Conservation (phyloP, 2,113 vertebrate species). For the Herpetotheres cachinnans region DNA sequence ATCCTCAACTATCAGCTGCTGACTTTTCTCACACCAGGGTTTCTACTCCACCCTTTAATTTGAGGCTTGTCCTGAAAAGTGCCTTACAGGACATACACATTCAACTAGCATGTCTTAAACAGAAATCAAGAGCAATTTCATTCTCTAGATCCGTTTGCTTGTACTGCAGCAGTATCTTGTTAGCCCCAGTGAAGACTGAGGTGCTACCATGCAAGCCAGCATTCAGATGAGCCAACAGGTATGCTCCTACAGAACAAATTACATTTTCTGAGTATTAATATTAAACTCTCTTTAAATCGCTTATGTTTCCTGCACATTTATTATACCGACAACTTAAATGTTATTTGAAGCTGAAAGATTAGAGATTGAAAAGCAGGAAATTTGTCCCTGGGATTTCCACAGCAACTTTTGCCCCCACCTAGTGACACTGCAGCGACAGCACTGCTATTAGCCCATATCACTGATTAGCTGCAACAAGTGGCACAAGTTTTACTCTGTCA, state of each 20-base stretch:
- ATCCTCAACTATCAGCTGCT: background rate
- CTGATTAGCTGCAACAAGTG: background rate
- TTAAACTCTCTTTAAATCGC: background rate
- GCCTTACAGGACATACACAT: background rate
- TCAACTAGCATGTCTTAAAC: background rate
- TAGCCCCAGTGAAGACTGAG: background rate
- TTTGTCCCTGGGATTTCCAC: background rate
- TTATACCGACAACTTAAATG: background rate
- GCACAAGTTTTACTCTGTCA: background rate
- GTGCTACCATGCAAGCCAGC: rapidly evolving
- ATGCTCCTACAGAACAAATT: background rate
- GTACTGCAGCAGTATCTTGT: background rate
- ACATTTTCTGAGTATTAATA: background rate
- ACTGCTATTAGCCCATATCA: too few relatives aligned
- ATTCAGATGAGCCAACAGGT: background rate
- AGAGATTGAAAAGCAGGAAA: background rate
- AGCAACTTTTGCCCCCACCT: background rate
- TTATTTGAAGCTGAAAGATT: background rate
- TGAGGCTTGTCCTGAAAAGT: background rate
- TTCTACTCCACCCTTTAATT: background rate
- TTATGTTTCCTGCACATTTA: background rate
- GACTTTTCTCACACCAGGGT: background rate
- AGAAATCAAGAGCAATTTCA: background rate
- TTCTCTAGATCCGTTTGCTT: background rate
- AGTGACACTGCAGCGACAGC: background rate